Percentiles rank a stretch among this genome's conserved stretches.
These are phyloP conservation scores for Meloidogyne exigua DNA, from an alignment of 1,140 invertebrate species.

Conservation along the genomic window DNA sequence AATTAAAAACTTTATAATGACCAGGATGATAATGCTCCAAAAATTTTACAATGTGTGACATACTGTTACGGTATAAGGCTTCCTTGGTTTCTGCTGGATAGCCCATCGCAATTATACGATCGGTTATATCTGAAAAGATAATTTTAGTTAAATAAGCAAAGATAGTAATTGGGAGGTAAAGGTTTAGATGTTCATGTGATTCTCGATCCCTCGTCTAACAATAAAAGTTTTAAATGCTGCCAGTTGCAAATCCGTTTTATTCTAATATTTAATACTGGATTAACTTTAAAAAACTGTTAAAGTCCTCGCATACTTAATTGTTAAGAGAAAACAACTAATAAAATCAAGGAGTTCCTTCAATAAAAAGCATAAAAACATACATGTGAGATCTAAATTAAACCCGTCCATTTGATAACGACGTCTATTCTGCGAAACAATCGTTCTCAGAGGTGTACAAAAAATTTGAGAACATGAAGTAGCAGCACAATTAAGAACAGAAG, in stretches of 20 bases:
- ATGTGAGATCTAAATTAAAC: slow-evolving; percentile 54
- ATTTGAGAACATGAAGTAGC: slow-evolving; percentile 40
- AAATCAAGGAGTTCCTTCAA: too few relatives aligned
- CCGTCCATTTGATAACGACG: slow-evolving; percentile 46
- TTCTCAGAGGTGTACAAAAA: slow-evolving; percentile 44
- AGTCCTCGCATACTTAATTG: too few relatives aligned
- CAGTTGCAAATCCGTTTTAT: too few relatives aligned
- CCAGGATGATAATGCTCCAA: slow-evolving; percentile 69
- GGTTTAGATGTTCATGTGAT: too few relatives aligned
- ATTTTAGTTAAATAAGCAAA: slow-evolving; percentile 19
- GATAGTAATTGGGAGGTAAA: too few relatives aligned
- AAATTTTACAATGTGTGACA: slow-evolving; percentile 70
- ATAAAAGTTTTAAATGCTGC: too few relatives aligned
- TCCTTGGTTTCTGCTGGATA: slow-evolving; percentile 70
- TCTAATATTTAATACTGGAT: too few relatives aligned
- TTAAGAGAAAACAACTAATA: neutral
- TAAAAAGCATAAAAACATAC: slow-evolving; percentile 25
- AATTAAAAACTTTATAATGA: slow-evolving; percentile 71
- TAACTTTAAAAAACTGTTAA: too few relatives aligned
- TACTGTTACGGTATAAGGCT: slow-evolving; percentile 70
- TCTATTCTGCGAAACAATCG: slow-evolving; percentile 52
- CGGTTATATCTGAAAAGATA: slow-evolving; percentile 50
- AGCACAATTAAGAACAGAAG: slow-evolving; percentile 32
- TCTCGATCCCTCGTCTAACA: too few relatives aligned
- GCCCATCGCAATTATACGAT: slow-evolving; percentile 60